Base-by-base conservation (phyloP, 2,113 vertebrate genomes). In the Leucopternis melanops region DNA sequence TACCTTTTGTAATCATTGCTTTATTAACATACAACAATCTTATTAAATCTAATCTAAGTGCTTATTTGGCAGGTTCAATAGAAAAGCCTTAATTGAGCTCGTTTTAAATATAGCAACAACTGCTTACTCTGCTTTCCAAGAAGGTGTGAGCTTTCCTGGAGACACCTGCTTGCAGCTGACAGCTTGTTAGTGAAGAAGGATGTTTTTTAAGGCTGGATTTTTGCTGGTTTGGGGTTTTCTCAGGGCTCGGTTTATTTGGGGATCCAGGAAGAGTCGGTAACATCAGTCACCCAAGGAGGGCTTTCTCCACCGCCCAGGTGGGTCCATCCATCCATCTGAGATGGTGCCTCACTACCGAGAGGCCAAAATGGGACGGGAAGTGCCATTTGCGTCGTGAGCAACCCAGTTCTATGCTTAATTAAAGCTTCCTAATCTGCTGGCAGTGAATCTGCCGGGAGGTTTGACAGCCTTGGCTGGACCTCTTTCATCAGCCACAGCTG, bases 401-500 rank as follows among this genome's bases (percentile, higher is more conserved):
- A 80, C 86, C 36, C 75, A 44, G 90, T 86, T 91, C 95, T 95
- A 16, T 79, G 92, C 77, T 92, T 54, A 91, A 96, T 94, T 93
- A 94, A 97, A 94, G 88, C 92, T 86, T 92, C 93, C 74, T 84
- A 62, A 77, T 94, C 62, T 73, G 81, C 92, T 72, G 91, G 95
- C 95, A 96, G 92, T 61, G 86, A 89, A 91, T 92, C 70, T 57
- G 91, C 95, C 77, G 1, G 88, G 96, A 96, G 92, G 77, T 92
- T 89, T 93, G 89, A 95, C 92, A 92, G 95, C 81, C 49, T 61
- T 65, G 83, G 92, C 95, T 91, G 93, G 78, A 73, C 61, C 92
- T 73, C 95, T 97, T 97, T 97, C 97, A 96, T 77, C 93, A 83
- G 92, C 87, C 93, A 34, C 97, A 97, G 97, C 97, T 97, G 97